A percentile compares a stretch with the other conserved stretches of the same genome.
Conservation (phyloP, 2,888 invertebrate genomes). For the Parascotia fuliginaria region DNA sequence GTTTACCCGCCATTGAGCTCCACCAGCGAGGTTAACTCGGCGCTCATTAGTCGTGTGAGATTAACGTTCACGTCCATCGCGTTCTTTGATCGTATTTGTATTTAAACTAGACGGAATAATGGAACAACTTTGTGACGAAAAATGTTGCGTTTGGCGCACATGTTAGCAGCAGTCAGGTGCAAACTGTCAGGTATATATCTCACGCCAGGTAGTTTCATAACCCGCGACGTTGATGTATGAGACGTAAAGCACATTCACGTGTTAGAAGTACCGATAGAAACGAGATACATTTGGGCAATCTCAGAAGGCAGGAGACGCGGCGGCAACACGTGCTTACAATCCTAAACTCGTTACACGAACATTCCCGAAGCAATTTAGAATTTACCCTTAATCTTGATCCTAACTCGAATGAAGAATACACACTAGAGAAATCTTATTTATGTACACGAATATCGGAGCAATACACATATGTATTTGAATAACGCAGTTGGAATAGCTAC, state of each 20-base stretch:
- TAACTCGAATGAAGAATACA: slow-evolving; percentile 55
- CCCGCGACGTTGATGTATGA: slow-evolving; percentile 75
- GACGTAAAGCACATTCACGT: slow-evolving; percentile 47
- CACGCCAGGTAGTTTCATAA: slow-evolving; percentile 72
- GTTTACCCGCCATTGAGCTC: slow-evolving; percentile 53
- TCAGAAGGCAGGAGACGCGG: slow-evolving; percentile 56
- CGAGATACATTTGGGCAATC: slow-evolving; percentile 70
- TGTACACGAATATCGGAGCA: slow-evolving; percentile 54
- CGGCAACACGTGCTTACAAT: slow-evolving; percentile 75
- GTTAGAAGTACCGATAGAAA: slow-evolving; percentile 50
- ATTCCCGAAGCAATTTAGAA: slow-evolving; percentile 72
- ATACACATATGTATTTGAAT: slow-evolving; percentile 34
- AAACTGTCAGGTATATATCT: slow-evolving; percentile 69
- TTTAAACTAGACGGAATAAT: slow-evolving; percentile 20
- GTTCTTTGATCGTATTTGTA: slow-evolving; percentile 34
- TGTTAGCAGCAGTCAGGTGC: slow-evolving; percentile 44
- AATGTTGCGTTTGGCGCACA: slow-evolving; percentile 34
- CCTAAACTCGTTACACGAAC: slow-evolving; percentile 76
- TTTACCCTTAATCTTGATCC: slow-evolving; percentile 69
- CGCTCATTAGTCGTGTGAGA: slow-evolving; percentile 59
- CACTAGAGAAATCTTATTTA: slow-evolving; percentile 52
- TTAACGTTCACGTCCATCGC: slow-evolving; percentile 50
- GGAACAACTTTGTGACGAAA: slow-evolving; percentile 27
- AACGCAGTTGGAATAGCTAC: slow-evolving; percentile 35
- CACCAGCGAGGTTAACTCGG: slow-evolving; percentile 55